Percentiles rank a stretch among this genome's conserved stretches.
Evolutionary conservation across 2,113 vertebrate species (phyloP).

Genomic region (Alouatta palliata): DNA sequence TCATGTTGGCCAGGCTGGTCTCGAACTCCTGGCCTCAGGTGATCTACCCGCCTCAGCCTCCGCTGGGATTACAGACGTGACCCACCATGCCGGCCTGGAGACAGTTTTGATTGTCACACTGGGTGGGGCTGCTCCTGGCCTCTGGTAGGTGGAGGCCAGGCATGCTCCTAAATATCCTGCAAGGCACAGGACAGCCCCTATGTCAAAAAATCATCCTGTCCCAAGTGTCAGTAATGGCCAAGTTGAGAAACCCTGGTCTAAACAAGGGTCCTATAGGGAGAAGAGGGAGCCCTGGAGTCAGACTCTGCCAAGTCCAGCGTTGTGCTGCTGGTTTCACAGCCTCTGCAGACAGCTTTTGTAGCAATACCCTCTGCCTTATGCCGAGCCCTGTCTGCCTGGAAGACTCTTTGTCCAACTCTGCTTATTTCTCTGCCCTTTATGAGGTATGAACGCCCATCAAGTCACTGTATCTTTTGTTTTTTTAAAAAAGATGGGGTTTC

Average conservation of each 20-base stretch:
- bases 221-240: rapidly evolving
- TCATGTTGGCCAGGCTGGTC: too few species aligned
- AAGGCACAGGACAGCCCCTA: rapidly evolving
- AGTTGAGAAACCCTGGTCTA: background rate
- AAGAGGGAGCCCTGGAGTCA: background rate
- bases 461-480: background rate
- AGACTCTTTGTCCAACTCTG: background rate
- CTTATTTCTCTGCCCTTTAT: background rate
- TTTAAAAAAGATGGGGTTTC: too few species aligned
- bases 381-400: background rate
- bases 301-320: background rate
- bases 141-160: background rate
- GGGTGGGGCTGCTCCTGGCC: too few species aligned
- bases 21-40: too few species aligned
- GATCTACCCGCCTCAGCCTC: too few species aligned
- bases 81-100: background rate
- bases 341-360: background rate
- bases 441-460: background rate
- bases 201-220: background rate
- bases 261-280: background rate
- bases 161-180: too few species aligned
- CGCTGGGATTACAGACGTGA: too few species aligned
- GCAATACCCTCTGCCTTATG: background rate
- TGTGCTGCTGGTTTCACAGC: background rate
- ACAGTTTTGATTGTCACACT: background rate